Conservation (phyloP, 2,113 vertebrate species). For the Ctenodactylus gundi region DNA sequence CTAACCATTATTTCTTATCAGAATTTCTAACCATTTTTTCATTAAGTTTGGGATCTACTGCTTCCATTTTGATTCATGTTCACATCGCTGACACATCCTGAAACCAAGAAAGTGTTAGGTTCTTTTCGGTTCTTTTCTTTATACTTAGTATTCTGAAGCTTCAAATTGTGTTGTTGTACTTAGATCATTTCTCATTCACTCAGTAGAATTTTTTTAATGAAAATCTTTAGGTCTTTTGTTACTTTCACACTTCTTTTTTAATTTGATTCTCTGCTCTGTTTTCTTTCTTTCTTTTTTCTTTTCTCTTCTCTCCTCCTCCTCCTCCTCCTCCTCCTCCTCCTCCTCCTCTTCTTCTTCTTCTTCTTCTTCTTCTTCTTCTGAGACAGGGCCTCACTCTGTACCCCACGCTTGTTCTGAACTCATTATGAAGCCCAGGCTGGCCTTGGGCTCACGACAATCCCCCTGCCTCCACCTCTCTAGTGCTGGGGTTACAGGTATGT, state of each 20-base stretch:
- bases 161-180: background rate
- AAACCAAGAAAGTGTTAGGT: background rate
- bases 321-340: too few species aligned
- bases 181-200: background rate
- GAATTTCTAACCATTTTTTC: background rate
- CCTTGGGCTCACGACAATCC: too few species aligned
- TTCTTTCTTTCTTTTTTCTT: too few species aligned
- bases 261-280: background rate
- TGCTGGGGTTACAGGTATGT: too few species aligned
- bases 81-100: background rate
- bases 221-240: background rate
- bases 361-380: too few species aligned
- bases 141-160: background rate
- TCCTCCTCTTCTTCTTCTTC: too few species aligned
- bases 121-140: background rate
- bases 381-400: too few species aligned
- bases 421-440: too few species aligned
- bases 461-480: too few species aligned
- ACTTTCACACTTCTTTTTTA: background rate
- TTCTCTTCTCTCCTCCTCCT: too few species aligned
- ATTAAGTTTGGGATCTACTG: background rate
- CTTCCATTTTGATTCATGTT: background rate
- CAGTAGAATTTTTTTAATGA: background rate
- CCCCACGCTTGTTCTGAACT: too few species aligned
- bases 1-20: background rate